Base-by-base conservation (phyloP, 2,888 invertebrate genomes). In the Conus canariensis region DNA sequence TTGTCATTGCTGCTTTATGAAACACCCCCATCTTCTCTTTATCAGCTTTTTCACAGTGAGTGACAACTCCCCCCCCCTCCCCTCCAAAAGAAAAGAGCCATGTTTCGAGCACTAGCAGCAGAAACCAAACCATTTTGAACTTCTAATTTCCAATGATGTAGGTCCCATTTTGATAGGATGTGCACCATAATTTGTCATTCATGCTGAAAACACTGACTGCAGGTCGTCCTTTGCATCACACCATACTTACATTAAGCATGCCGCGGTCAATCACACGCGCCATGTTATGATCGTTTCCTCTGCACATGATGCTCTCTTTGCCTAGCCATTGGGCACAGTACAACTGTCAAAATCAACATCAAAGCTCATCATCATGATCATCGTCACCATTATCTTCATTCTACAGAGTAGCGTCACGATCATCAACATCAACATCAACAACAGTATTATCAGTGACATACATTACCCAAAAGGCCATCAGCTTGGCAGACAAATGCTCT, bases 291-390 rank as follows among this genome's bases (percentile, higher is more conserved):
- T 95, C 95, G 88, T 94, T 95, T 9, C 96, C 96, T 30, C 96
- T 96, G 93, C 95, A 96, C 9, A 96, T 92, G 22, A 96, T 96
- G 91, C 95, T 95, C 89, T 96, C 96, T 89, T 93, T 95, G 8
- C 95, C 96, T 58, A 96, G 92, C 96, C 96, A 96, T 93, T 96
- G 96, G 60, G 96, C 95, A 91, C 96, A 95, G 93, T 96, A 96
- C 56, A 96, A 92, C 96, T 96, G 93, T 12, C 45, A 94, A 92
- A n/a, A 70, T n/a, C n/a, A 25, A 12, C 60, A 25, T 85, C 30
- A 14, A 4, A 0, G 9, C n/a, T 77, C 77, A 70, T 77, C 77
- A 77, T 77, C 77, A 77, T 77, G 25, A 77, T 77, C 77, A 25
- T 77, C 77, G 30, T 30, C 77, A 77, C 25, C 70, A 70, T 70